These are phyloP conservation scores for Agrenia bidenticulata DNA, from an alignment of 2,888 invertebrate genomes.

Conservation along the genomic window DNA sequence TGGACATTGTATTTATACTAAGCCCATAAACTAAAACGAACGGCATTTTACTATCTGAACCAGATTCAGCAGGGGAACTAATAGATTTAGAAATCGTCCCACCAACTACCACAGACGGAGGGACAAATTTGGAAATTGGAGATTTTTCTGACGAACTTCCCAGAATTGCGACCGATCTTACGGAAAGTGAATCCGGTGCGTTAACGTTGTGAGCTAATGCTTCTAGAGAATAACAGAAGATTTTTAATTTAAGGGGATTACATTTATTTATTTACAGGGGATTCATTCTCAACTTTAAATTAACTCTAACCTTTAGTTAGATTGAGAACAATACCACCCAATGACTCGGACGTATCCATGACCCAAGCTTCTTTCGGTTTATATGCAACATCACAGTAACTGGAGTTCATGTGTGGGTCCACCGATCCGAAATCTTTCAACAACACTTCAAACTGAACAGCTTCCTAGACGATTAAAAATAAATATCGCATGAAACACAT, in stretches of 20 bases:
- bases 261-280: neutral
- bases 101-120: conserved; percentile 43
- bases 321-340: neutral
- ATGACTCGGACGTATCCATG: conserved; percentile 43
- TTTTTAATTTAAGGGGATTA: no score
- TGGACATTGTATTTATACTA: conserved; percentile 32
- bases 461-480: conserved; percentile 59
- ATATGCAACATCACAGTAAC: conserved; percentile 51
- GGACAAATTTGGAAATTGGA: conserved; percentile 21
- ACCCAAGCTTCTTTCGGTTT: conserved; percentile 55
- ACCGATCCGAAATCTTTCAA: conserved; percentile 30
- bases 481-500: no score
- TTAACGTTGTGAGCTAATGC: conserved; percentile 17
- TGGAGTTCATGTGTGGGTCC: conserved; percentile 28
- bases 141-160: conserved; percentile 54
- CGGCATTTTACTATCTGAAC: conserved; percentile 12
- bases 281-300: neutral
- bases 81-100: conserved; percentile 21
- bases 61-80: conserved; percentile 5
- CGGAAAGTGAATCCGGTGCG: conserved; percentile 53
- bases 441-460: conserved; percentile 59
- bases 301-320: neutral
- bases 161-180: conserved; percentile 60
- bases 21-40: conserved; percentile 45
- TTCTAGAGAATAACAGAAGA: conserved; percentile 4